These are phyloP conservation scores for Parauchenoglanis punctatus DNA, from an alignment of 2,797 vertebrate genomes.

Conservation along the genomic window DNA sequence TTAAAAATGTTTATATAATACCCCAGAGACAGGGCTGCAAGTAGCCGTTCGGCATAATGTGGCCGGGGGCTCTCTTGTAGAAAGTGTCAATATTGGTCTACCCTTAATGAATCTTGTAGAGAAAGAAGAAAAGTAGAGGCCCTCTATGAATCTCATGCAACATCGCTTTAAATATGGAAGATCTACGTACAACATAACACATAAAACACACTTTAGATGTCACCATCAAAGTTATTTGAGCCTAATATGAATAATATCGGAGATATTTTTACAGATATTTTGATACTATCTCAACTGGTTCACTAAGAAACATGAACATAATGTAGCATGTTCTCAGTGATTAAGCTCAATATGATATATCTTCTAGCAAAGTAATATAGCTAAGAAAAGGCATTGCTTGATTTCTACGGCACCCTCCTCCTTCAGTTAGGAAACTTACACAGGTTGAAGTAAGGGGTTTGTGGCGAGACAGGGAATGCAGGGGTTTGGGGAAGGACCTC, in stretches of 20 bases:
- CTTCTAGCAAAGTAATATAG: not conserved
- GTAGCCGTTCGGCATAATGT: slow-evolving; percentile 10
- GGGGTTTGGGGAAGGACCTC: slow-evolving; percentile 87
- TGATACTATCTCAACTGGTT: not conserved
- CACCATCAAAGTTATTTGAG: not conserved
- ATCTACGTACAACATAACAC: not conserved
- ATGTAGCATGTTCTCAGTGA: not conserved
- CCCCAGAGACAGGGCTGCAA: slow-evolving; percentile 14
- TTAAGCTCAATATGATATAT: not conserved
- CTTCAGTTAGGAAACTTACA: slow-evolving; percentile 77
- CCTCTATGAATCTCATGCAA: slow-evolving; percentile 15
- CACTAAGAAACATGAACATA: not conserved
- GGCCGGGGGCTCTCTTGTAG: slow-evolving; percentile 43
- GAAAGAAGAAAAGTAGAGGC: slow-evolving; percentile 35
- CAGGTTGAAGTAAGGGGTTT: slow-evolving; percentile 85
- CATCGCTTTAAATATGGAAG: not conserved
- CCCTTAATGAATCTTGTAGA: slow-evolving; percentile 33
- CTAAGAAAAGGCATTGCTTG: slow-evolving; percentile 16
- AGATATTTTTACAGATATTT: not conserved
- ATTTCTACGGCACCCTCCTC: slow-evolving; percentile 73
- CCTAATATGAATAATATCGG: not conserved
- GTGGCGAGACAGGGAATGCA: slow-evolving; percentile 80
- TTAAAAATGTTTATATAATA: slow-evolving; percentile 36
- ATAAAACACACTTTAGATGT: not conserved
- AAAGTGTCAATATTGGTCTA: slow-evolving; percentile 43